Conservation (phyloP, 2,113 vertebrate genomes). For the Cheirogaleus medius region DNA sequence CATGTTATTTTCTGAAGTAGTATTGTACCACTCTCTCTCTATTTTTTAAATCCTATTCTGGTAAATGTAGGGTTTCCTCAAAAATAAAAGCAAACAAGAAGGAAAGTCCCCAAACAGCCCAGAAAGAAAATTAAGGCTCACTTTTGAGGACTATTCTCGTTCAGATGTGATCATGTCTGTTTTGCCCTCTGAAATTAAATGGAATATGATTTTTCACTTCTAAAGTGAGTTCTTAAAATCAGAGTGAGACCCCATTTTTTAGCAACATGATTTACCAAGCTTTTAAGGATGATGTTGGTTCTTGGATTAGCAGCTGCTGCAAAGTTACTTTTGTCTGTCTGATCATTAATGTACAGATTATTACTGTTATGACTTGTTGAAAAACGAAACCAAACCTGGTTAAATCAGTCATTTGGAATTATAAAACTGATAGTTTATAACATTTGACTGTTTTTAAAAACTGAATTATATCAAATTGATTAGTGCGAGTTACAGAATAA, state of each 20-base stretch:
- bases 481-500: neutral
- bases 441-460: neutral
- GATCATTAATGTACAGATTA: neutral
- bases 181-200: neutral
- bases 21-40: accelerated
- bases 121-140: neutral
- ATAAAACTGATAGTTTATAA: neutral
- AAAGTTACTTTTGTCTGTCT: neutral
- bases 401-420: neutral
- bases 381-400: neutral
- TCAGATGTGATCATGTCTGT: neutral
- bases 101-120: neutral
- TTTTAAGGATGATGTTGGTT: neutral
- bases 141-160: neutral
- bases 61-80: neutral
- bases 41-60: neutral
- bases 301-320: neutral
- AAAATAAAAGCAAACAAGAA: neutral
- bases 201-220: neutral
- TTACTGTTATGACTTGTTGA: neutral
- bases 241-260: neutral
- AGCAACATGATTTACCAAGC: neutral
- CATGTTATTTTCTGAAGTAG: neutral
- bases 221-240: neutral
- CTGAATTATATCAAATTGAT: neutral